Evolutionary conservation across 2,113 vertebrate genomes (phyloP).

Genomic region (Perca schrenkii): DNA sequence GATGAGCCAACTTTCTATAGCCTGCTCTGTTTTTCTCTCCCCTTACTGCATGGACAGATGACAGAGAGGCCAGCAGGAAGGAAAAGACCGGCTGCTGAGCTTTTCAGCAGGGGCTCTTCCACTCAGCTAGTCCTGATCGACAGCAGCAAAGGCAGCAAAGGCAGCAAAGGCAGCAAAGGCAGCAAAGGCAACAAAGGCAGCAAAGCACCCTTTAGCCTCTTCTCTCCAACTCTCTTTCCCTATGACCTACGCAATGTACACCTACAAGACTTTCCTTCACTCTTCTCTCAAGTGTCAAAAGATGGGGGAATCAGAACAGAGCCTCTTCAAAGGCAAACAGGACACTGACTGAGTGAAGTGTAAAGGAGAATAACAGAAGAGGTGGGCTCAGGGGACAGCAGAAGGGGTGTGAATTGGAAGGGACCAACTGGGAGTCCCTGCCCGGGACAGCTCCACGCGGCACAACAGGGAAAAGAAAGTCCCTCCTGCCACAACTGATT

Average conservation of each 20-base stretch:
- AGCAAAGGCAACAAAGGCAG: conserved; percentile 71
- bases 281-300: conserved; percentile 10
- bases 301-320: conserved; percentile 32
- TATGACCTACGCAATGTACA: not conserved
- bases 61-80: conserved; percentile 35
- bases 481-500: conserved; percentile 72
- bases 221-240: conserved; percentile 19
- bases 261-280: conserved; percentile 22
- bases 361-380: conserved; percentile 71
- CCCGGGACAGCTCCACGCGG: conserved; percentile 41
- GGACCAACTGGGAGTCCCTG: conserved; percentile 80
- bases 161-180: conserved; percentile 63
- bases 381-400: conserved; percentile 62
- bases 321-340: conserved; percentile 65
- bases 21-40: conserved; percentile 39
- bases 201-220: conserved; percentile 40
- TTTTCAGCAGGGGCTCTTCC: conserved; percentile 49
- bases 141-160: conserved; percentile 70
- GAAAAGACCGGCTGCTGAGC: conserved; percentile 44
- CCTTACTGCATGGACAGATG: conserved; percentile 45
- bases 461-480: conserved; percentile 72
- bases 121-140: conserved; percentile 62
- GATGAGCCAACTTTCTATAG: conserved; percentile 61
- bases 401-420: conserved; percentile 65
- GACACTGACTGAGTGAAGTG: conserved; percentile 62